Evolutionary conservation across 2,888 invertebrate species (phyloP).

Genomic region (Lathronympha strigana): DNA sequence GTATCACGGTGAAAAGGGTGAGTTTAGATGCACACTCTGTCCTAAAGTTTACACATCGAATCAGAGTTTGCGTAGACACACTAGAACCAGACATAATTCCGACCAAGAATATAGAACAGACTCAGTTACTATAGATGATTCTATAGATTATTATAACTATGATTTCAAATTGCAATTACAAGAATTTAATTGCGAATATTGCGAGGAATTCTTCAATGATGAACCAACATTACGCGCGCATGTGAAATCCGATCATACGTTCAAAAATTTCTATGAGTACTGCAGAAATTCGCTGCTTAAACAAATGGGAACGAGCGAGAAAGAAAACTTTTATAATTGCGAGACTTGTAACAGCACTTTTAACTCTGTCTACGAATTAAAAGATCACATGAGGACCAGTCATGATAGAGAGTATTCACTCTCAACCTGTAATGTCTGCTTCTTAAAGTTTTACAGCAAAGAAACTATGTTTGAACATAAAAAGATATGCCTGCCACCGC

Average conservation of each 20-base stretch:
- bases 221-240: constrained; percentile 63
- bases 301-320: constrained; percentile 43
- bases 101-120: constrained; percentile 51
- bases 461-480: constrained; percentile 62
- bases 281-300: constrained; percentile 62
- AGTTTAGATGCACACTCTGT: constrained; percentile 64
- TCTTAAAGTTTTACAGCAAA: constrained; percentile 65
- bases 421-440: constrained; percentile 71
- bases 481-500: constrained; percentile 63
- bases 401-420: constrained; percentile 65
- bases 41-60: constrained; percentile 70
- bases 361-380: constrained; percentile 60
- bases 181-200: constrained; percentile 54
- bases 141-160: constrained; percentile 41
- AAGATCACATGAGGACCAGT: constrained; percentile 63
- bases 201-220: constrained; percentile 55
- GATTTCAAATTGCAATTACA: constrained; percentile 45
- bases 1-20: constrained; percentile 61
- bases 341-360: constrained; percentile 62
- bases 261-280: constrained; percentile 66
- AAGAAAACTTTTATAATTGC: constrained; percentile 55
- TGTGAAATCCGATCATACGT: constrained; percentile 64
- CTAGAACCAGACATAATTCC: constrained; percentile 53
- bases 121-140: constrained; percentile 30
- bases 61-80: constrained; percentile 65